Percentiles rank a stretch among this genome's conserved stretches.
Conservation (phyloP, 2,113 vertebrate species). For the Eonycteris spelaea region DNA sequence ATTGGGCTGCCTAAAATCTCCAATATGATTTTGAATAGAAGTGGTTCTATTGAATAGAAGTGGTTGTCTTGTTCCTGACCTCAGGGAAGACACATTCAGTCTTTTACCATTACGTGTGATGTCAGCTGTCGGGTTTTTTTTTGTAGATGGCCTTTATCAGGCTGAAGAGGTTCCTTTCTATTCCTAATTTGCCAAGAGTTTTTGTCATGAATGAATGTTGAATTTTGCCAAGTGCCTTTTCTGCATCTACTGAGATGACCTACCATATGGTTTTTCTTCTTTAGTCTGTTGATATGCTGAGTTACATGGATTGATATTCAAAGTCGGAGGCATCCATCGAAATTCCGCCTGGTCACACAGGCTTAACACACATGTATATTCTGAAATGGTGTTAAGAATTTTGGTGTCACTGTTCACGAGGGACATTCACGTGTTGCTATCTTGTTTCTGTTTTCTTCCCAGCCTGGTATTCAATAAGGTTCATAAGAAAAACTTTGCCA, state of each 20-base stretch:
- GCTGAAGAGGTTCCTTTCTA: neutral
- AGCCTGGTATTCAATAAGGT: neutral
- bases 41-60: neutral
- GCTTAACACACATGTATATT: no score
- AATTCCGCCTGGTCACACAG: neutral
- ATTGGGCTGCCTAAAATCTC: neutral
- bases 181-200: neutral
- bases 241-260: neutral
- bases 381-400: neutral
- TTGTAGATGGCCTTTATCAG: neutral
- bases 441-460: neutral
- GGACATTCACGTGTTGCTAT: neutral
- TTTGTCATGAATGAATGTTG: neutral
- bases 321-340: neutral
- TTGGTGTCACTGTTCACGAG: neutral
- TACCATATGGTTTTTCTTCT: no score
- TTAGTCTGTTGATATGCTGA: neutral
- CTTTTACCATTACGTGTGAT: neutral
- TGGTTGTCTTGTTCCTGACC: neutral
- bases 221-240: neutral
- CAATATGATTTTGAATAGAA: neutral
- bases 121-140: neutral
- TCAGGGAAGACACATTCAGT: neutral
- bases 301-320: neutral
- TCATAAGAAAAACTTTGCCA: neutral